Evolutionary conservation across 2,888 invertebrate genomes (phyloP), one percentile per base, ranked within the genome.

Genomic region (Merodon equestris): DNA sequence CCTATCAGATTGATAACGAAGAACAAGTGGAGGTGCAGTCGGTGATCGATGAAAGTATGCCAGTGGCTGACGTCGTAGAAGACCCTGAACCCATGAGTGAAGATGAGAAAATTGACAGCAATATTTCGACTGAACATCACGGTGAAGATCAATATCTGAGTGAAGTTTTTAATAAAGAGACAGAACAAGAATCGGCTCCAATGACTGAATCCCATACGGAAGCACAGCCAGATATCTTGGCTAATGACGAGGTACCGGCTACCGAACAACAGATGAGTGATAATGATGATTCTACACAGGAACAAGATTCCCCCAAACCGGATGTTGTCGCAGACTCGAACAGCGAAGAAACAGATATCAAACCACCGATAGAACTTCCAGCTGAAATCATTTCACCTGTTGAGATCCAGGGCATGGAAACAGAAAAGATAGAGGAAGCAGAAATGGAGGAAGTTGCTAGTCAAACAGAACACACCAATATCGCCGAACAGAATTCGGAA

Each of bases 1-100:
- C 87, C 2, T 87, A 87, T 77, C 86, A 88, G 81, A 85, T 87
- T 34, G 87, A 88, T 7, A 87, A 86, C 56, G 87, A 88, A 56
- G 72, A 76, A 1, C 60, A 60, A 47, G 27, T 44, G 0, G 42
- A 58, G 1, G 72, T 67, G 14, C n/a, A 34, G n/a, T 10, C 50
- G 14, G 36, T 19, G 18, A 27, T 50, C 1, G 57, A 66, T 40
- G 54, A 73, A 40, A 47, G 3, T 54, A 66, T 47, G 12, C 40
- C 40, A 40, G n/a, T 82, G 81, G 34, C 36, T 3, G 54, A 4
- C n/a, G n/a, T n/a, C n/a, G n/a, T n/a, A 4, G 53, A 12, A 48
- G 19, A 54, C 17, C 50, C 57, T 10, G 48, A 57, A 34, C 45
- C 53, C 0, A 27, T 27, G 7, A 27, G 7, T 9, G 40, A 40